Conservation (phyloP, 2,797 vertebrate genomes). For the Rhinoraja longicauda region DNA sequence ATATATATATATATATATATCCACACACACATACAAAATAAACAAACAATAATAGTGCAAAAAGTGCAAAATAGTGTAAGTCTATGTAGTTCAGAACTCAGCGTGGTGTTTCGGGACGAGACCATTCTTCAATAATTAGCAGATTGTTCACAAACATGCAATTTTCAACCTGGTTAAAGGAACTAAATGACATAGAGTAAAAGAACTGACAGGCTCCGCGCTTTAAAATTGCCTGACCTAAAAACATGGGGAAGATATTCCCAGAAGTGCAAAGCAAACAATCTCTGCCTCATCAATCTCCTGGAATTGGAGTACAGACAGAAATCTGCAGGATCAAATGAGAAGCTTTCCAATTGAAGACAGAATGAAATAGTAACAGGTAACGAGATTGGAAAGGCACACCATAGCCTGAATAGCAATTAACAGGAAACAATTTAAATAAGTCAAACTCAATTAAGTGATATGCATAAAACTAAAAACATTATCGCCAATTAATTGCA, state of each 20-base stretch:
- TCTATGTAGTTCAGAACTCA: too few species aligned
- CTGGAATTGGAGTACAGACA: not conserved
- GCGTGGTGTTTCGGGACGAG: too few species aligned
- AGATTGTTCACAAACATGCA: not conserved
- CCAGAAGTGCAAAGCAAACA: not conserved
- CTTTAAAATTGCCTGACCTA: not conserved
- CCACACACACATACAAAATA: too few species aligned
- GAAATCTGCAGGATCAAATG: not conserved
- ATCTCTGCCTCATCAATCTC: not conserved
- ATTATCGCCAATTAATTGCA: not conserved
- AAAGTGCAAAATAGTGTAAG: too few species aligned
- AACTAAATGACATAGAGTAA: not conserved
- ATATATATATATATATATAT: too few species aligned
- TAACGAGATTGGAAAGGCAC: not conserved
- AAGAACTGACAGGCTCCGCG: not conserved
- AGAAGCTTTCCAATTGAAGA: not conserved
- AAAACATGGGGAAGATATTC: not conserved
- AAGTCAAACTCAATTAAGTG: not conserved
- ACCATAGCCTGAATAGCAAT: not conserved
- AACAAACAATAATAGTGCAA: too few species aligned
- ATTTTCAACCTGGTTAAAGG: not conserved
- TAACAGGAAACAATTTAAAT: not conserved
- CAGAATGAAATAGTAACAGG: not conserved
- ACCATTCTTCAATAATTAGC: not conserved
- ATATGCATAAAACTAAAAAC: not conserved